These are phyloP conservation scores for Paramormyrops hopkinsi DNA, from an alignment of 2,797 vertebrate species.

Conservation along the genomic window DNA sequence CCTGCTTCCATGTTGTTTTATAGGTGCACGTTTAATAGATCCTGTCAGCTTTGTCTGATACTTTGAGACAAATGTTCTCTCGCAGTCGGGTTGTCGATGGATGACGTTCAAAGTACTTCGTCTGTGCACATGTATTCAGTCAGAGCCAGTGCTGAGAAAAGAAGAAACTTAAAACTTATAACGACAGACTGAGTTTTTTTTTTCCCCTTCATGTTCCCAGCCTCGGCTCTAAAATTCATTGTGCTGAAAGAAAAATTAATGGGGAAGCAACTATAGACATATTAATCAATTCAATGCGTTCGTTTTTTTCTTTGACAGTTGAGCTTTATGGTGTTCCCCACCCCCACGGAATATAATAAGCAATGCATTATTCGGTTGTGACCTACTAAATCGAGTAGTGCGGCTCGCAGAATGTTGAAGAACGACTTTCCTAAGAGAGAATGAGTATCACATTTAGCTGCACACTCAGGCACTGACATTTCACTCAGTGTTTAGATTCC, in stretches of 20 bases:
- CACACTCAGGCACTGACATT: neutral
- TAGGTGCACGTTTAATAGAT: neutral
- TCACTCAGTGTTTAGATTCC: neutral
- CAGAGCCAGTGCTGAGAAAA: neutral
- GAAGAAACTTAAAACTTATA: neutral
- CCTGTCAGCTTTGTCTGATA: neutral
- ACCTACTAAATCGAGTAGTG: neutral
- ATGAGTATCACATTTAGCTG: neutral
- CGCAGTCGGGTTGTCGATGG: neutral
- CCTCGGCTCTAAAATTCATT: neutral
- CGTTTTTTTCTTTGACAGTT: neutral
- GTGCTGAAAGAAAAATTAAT: slow-evolving; percentile 2
- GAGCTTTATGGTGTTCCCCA: neutral
- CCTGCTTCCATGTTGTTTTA: slow-evolving; percentile 4
- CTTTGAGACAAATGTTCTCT: neutral
- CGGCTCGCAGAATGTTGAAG: neutral
- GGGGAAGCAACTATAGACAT: neutral
- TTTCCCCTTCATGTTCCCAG: neutral
- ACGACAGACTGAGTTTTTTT: neutral
- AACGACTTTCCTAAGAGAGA: neutral
- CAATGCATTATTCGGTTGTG: neutral
- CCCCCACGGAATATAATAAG: neutral
- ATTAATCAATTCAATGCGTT: slow-evolving; percentile 1
- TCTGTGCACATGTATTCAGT: neutral
- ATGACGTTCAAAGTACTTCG: neutral